These are phyloP conservation scores for Riparia riparia DNA, from an alignment of 2,113 vertebrate species.

Conservation along the genomic window DNA sequence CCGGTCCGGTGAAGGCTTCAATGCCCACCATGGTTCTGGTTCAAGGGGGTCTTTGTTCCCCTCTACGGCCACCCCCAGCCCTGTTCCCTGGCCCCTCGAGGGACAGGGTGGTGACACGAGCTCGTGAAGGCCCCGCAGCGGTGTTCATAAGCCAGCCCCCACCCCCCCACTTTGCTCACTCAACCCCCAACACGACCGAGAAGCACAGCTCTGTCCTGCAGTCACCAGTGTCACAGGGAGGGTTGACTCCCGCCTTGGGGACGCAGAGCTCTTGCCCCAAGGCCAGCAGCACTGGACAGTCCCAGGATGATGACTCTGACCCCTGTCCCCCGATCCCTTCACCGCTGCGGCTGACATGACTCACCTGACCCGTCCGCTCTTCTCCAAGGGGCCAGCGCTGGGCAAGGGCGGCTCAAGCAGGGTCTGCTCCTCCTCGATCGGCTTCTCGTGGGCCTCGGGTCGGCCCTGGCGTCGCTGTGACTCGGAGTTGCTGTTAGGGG, in stretches of 20 bases:
- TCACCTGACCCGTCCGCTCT: background rate
- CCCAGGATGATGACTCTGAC: background rate
- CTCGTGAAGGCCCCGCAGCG: accelerated
- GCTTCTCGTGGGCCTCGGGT: background rate
- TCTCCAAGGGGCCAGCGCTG: background rate
- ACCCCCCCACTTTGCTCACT: no score
- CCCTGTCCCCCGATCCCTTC: accelerated
- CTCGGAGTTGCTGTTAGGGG: background rate
- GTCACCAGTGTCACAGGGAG: accelerated
- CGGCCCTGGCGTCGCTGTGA: background rate
- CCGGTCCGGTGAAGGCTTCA: background rate
- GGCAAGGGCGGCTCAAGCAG: accelerated
- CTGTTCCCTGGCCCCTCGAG: background rate
- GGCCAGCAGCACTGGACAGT: no score
- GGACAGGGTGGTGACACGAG: background rate
- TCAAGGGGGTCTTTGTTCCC: background rate
- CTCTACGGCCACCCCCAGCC: background rate
- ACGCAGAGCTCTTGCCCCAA: background rate
- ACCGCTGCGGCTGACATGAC: accelerated
- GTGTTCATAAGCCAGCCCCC: accelerated
- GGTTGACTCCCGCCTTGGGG: no score
- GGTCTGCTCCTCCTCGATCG: background rate
- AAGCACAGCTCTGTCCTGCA: accelerated
- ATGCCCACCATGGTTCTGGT: accelerated
- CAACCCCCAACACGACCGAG: background rate